Evolutionary conservation across 2,797 vertebrate species (phyloP), one percentile per base, ranked within the genome.

Genomic region (Rhabdophis nuchalis): DNA sequence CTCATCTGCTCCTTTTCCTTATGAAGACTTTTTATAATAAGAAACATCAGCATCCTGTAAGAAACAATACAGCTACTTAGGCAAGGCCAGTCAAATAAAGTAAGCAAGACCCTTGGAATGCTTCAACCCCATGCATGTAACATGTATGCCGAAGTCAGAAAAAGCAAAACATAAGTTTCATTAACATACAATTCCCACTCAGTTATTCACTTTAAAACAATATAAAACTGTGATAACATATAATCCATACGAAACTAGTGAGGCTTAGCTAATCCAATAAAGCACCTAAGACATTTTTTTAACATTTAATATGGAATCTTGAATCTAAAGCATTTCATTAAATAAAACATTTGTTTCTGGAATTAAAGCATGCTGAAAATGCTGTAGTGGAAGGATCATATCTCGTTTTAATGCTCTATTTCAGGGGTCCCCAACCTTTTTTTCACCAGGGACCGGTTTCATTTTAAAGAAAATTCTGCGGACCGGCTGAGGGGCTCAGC

Each of bases 41-140:
- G 98, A 97, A 27, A 96, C 95, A 96, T 99, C 99, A 46, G 98
- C 98, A 86, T 99, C 98, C 99, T 99, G 95, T 20, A 96, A 97
- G 89, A 96, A 89, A 93, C 7, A 96, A 54, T 96, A 72, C 11
- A 94, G 93, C 86, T 0, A 86, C 36, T 64, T 96, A 53, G 46
- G 57, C 12, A 72, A 11, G 14, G 94, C 87, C 77, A 85, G 92
- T 92, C 89, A 52, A 82, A 82, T 82, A 82, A 46, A 46, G 36
- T 41, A 41, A 77, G 36, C 1, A 5, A 53, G 13, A 53, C 53
- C 9, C 36, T 54, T 36, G 23, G 18, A 61, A 16, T 32, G 23
- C 23, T 87, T 18, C 27, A 20, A 6, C 18, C 13, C 27, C n/a
- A n/a, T 86, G 57, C 3, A 86, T 12, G 61, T 25, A 46, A 57